These are phyloP conservation scores for honey bee (Apis mellifera) DNA, from an alignment of 1,140 invertebrate species.

Conservation along the genomic window DNA sequence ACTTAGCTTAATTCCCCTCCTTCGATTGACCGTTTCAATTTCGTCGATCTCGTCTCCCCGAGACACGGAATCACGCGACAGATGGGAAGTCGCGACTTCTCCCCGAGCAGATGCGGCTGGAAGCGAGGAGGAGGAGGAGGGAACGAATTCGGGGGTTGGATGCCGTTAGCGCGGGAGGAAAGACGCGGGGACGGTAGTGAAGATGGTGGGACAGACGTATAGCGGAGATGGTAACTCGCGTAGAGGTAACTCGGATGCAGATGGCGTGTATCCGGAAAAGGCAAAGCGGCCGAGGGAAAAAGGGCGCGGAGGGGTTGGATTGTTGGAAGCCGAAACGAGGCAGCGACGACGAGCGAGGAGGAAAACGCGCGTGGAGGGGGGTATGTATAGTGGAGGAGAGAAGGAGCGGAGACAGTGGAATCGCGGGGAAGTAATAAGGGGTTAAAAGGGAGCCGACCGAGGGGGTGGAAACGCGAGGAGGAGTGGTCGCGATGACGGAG, in stretches of 20 bases:
- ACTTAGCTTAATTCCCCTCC: too few relatives aligned
- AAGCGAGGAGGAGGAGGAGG: not conserved
- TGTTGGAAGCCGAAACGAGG: conserved; percentile 2
- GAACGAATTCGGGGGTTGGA: not conserved
- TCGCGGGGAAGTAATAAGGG: conserved; percentile 19
- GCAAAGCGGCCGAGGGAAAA: conserved; percentile 36
- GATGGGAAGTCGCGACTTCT: not conserved
- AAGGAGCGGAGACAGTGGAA: conserved; percentile 7
- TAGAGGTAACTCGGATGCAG: conserved; percentile 46
- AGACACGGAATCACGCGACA: not conserved
- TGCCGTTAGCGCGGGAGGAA: not conserved
- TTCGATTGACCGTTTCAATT: too few relatives aligned
- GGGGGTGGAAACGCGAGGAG: not conserved
- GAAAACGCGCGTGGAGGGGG: too few relatives aligned
- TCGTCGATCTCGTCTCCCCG: too few relatives aligned
- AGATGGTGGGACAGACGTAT: not conserved
- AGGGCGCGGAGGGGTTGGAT: not conserved
- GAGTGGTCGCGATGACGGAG: conserved; percentile 9
- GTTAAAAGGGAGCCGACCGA: not conserved
- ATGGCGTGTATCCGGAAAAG: conserved; percentile 57
- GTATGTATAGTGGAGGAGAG: not conserved
- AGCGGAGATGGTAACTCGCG: not conserved
- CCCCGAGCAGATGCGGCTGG: too few relatives aligned
- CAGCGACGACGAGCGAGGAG: not conserved
- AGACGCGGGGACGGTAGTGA: not conserved